Evolutionary conservation across 2,888 invertebrate species (phyloP).

Genomic region (Pandemis heparana): DNA sequence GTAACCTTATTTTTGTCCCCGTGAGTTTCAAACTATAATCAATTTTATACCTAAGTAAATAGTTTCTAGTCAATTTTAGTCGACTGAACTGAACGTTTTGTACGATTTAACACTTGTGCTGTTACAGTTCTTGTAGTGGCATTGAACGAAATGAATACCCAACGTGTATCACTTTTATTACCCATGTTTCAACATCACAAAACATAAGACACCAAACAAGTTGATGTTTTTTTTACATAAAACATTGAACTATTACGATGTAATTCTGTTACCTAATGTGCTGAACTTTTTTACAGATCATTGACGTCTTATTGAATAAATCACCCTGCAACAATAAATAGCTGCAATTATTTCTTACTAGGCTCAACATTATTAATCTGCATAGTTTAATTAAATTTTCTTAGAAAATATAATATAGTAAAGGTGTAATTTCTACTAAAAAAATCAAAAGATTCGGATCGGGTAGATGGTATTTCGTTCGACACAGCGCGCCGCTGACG

Average conservation of each 20-base stretch:
- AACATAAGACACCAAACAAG: neutral
- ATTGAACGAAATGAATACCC: conserved; percentile 20
- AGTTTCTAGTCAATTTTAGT: conserved; percentile 9
- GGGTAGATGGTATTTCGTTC: neutral
- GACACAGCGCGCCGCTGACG: neutral
- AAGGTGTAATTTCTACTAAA: neutral
- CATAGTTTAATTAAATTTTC: neutral
- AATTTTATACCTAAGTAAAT: neutral
- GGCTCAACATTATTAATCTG: neutral
- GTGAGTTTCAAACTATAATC: neutral
- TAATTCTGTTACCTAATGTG: neutral
- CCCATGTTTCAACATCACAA: neutral
- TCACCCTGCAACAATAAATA: neutral
- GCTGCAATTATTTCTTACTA: neutral
- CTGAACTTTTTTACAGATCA: neutral
- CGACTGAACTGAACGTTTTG: conserved; percentile 31
- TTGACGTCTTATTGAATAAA: neutral
- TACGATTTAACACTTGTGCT: conserved; percentile 22
- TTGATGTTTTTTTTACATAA: neutral
- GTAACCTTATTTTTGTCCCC: no score
- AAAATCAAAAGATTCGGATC: neutral
- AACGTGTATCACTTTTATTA: neutral
- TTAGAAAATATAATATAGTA: neutral
- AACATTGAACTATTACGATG: neutral
- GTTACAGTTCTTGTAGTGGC: conserved; percentile 18